Conservation (phyloP, 2,888 invertebrate species). For the Ferrisia virgata region DNA sequence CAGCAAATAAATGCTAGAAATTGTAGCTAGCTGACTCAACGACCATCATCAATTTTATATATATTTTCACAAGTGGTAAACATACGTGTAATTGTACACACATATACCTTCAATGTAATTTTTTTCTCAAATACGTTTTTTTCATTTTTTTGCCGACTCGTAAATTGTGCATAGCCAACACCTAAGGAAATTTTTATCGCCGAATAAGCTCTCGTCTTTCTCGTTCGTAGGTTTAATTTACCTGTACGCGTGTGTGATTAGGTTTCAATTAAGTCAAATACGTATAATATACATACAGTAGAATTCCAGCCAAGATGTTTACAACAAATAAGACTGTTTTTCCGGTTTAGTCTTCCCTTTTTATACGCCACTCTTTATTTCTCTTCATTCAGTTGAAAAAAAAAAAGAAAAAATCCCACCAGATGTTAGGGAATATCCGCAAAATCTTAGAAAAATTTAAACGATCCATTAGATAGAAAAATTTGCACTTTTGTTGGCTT, state of each 20-base stretch:
- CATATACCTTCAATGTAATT: background rate
- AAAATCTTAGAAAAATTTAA: no score
- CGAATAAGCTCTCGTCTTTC: background rate
- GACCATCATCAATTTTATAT: background rate
- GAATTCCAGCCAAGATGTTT: no score
- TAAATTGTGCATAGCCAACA: background rate
- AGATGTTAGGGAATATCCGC: no score
- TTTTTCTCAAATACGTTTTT: background rate
- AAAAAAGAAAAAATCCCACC: no score
- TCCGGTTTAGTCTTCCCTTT: no score
- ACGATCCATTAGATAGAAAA: no score
- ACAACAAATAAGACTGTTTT: no score
- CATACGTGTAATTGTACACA: background rate
- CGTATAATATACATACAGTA: background rate
- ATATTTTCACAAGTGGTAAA: background rate
- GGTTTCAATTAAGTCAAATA: background rate
- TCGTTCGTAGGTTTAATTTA: background rate
- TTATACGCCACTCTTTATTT: no score
- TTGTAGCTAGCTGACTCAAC: background rate
- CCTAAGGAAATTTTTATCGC: background rate
- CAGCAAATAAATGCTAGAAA: no score
- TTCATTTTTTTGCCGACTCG: background rate
- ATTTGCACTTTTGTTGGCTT: no score
- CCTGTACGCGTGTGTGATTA: background rate
- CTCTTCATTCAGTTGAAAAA: no score